Percentiles rank a stretch among this genome's conserved stretches.
Conservation (phyloP, 1,140 invertebrate species). For the Medauroidea extradentata region DNA sequence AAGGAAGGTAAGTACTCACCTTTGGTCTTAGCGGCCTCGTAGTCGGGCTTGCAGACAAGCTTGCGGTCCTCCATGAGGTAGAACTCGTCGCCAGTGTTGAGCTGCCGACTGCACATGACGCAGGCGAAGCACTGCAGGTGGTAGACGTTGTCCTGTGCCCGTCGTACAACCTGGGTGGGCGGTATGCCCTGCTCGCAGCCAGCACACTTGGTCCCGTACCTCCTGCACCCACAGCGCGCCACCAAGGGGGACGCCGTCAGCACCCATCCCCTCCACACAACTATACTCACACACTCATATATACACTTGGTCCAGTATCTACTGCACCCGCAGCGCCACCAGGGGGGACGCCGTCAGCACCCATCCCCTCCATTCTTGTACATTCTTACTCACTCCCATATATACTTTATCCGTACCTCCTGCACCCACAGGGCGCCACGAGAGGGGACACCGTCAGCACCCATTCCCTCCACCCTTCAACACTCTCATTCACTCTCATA, state of each 20-base stretch:
- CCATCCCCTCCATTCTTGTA: not conserved
- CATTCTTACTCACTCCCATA: no score
- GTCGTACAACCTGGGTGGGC: slow-evolving; percentile 90
- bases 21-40: slow-evolving; percentile 91
- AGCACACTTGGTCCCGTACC: slow-evolving; percentile 95
- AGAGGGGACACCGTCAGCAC: no score
- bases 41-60: slow-evolving; percentile 95
- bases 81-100: slow-evolving; percentile 97
- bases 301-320: slow-evolving; percentile 96
- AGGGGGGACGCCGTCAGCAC: slow-evolving; percentile 23
- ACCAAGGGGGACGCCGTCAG: slow-evolving; percentile 35
- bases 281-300: no score
- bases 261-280: not conserved
- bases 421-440: no score
- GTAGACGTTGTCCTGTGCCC: slow-evolving; percentile 93
- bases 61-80: slow-evolving; percentile 98
- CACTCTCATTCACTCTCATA: no score
- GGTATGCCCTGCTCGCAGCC: slow-evolving; percentile 95
- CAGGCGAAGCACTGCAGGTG: slow-evolving; percentile 97
- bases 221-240: slow-evolving; percentile 69
- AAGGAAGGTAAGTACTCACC: slow-evolving; percentile 49
- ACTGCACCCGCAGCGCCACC: slow-evolving; percentile 68
- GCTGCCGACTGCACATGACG: slow-evolving; percentile 87
- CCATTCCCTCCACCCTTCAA: no score
- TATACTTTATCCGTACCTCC: no score